These are phyloP conservation scores for Subanguina moxae DNA, from an alignment of 1,140 invertebrate genomes.

Conservation along the genomic window DNA sequence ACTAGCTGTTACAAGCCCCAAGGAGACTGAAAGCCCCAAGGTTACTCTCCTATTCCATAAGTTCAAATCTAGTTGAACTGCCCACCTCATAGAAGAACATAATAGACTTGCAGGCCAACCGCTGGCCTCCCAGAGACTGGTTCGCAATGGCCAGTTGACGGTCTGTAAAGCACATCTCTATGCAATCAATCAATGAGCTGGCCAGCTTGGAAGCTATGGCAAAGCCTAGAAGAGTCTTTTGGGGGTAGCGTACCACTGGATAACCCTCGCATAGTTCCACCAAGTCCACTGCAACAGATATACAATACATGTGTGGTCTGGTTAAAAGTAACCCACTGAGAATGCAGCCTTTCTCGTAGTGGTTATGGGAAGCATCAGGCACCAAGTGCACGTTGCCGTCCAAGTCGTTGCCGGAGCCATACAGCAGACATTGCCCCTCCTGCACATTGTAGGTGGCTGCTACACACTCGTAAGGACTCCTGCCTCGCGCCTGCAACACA, in stretches of 20 bases:
- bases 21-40: too few species aligned
- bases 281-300: constrained; percentile 17
- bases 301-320: not conserved
- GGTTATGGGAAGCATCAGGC: constrained; percentile 26
- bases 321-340: constrained; percentile 12
- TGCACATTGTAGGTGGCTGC: constrained; percentile 22
- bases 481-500: constrained; percentile 24
- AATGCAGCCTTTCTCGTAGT: constrained; percentile 45
- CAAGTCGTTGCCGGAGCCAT: constrained; percentile 18
- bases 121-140: not conserved
- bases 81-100: constrained; percentile 43
- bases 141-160: not conserved
- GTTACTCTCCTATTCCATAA: not conserved
- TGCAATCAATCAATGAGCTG: constrained; percentile 36
- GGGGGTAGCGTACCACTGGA: constrained; percentile 29
- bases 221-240: constrained; percentile 43
- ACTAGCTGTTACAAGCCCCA: too few species aligned
- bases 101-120: constrained; percentile 26
- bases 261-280: constrained; percentile 39
- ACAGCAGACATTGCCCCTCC: constrained; percentile 29
- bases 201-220: constrained; percentile 22
- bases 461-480: constrained; percentile 30
- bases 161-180: constrained; percentile 39
- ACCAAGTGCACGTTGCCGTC: constrained; percentile 42
- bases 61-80: constrained; percentile 7